Evolutionary conservation across 2,888 invertebrate species (phyloP), one percentile per base, ranked within the genome.

Genomic region (Tipula unca): DNA sequence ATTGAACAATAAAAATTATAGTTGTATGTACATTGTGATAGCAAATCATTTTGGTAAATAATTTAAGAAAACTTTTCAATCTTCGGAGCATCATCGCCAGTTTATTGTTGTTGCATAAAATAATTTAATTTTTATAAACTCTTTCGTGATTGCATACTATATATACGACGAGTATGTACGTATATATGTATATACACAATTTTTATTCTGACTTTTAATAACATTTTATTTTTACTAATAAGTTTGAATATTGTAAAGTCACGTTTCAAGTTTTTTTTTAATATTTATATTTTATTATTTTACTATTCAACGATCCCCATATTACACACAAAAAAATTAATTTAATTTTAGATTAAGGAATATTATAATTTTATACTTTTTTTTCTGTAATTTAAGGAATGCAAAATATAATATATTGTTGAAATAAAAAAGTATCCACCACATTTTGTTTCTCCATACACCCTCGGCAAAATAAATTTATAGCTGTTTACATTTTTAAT

Each of bases 321-420:
- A 69, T 69, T 69, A 69, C 69, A 69, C 69, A 69, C 25, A 69
- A 69, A 69, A n/a, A n/a, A 69, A 10, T 69, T 69, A 69, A 69
- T 69, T 69, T 69, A 69, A 69, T 69, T 25, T 69, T 69, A 69
- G 69, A 69, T 69, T 69, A 69, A 69, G 69, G 69, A 48, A 48
- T 48, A 48, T 20, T 6, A 48, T 48, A 48, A 48, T 48, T 17
- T 48, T 17, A 5, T 48, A 5, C 2, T 48, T 48, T 48, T 48
- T 48, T 17, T 48, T 17, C 17, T 17, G 48, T 48, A 48, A 48
- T 48, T 48, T 48, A 48, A 48, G 17, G 17, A 69, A 69, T 69
- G 69, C 69, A 69, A 69, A 69, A 69, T 69, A 25, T 69, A 69
- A 69, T 69, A 69, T 20, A 69, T 25, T 25, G 69, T 69, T 25